A percentile compares a stretch with the other conserved stretches of the same genome.
phyloP scores from a whole-genome alignment of 2,797 vertebrate genomes.

The Mormyrus proboscirostris region DNA sequence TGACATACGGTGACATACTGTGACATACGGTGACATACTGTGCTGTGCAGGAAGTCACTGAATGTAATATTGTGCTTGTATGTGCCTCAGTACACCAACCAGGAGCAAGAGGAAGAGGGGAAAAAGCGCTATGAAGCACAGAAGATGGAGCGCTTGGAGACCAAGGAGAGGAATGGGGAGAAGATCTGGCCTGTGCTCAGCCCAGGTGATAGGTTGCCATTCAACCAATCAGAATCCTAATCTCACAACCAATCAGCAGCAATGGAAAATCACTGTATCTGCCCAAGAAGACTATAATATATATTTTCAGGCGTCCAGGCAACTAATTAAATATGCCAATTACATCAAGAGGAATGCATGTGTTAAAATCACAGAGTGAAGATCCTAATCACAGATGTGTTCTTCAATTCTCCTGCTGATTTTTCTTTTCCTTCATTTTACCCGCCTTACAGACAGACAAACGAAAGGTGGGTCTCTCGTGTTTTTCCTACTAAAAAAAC shows the following conservation, averaged over 20 bases:
- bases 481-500: not conserved
- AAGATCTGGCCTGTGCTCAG: slow-evolving; percentile 57
- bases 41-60: not conserved
- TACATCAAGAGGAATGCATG: not conserved
- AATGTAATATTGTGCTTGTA: not conserved
- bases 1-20: no score
- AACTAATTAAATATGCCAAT: not conserved
- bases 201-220: slow-evolving; percentile 59
- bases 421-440: slow-evolving; percentile 39
- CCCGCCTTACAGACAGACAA: slow-evolving; percentile 60
- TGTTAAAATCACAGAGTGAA: not conserved
- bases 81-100: slow-evolving; percentile 62
- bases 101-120: slow-evolving; percentile 76
- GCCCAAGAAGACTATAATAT: not conserved
- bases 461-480: slow-evolving; percentile 59
- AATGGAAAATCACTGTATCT: not conserved
- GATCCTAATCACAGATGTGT: not conserved
- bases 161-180: slow-evolving; percentile 69
- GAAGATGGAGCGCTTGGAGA: slow-evolving; percentile 79
- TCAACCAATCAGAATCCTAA: not conserved
- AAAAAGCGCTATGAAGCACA: slow-evolving; percentile 84
- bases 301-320: slow-evolving; percentile 2
- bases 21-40: not conserved
- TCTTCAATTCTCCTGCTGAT: slow-evolving; percentile 26
- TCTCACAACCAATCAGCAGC: not conserved